A percentile compares a stretch with the other conserved stretches of the same genome.
These are phyloP conservation scores for Dorcus parallelipipedus DNA, from an alignment of 2,888 invertebrate species.

Conservation along the genomic window DNA sequence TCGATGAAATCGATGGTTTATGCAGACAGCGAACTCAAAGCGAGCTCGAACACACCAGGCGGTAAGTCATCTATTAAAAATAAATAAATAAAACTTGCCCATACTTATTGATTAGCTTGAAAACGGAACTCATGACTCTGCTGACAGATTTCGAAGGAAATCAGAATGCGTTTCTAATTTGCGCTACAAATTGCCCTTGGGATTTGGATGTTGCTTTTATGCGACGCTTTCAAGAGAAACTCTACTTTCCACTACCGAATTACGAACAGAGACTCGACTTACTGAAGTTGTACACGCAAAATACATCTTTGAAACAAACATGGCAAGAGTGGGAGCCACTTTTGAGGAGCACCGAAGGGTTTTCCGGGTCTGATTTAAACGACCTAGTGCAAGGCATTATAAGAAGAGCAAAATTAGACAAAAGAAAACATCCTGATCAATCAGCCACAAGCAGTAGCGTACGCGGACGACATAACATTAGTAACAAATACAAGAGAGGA, in stretches of 20 bases:
- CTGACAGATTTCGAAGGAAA: conserved; percentile 46
- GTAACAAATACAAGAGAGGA: conserved; percentile 4
- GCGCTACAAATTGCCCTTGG: conserved; percentile 63
- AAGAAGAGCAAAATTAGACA: too few relatives aligned
- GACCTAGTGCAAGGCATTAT: conserved; percentile 39
- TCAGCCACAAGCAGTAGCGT: too few relatives aligned
- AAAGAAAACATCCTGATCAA: too few relatives aligned
- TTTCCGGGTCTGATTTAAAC: conserved; percentile 56
- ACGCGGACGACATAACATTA: neutral
- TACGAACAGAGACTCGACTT: conserved; percentile 36
- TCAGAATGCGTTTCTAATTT: conserved; percentile 47
- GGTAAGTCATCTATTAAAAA: conserved; percentile 30
- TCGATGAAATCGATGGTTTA: conserved; percentile 60
- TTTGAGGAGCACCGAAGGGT: conserved; percentile 50
- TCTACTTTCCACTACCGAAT: conserved; percentile 55
- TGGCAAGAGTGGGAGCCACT: conserved; percentile 45
- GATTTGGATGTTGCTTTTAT: conserved; percentile 59
- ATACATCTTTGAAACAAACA: conserved; percentile 27
- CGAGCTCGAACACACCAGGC: conserved; percentile 53
- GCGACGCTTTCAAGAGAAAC: conserved; percentile 54
- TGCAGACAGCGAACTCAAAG: conserved; percentile 50
- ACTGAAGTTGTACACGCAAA: conserved; percentile 34
- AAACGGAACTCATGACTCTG: conserved; percentile 57
- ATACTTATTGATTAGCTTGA: conserved; percentile 44
- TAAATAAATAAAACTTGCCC: neutral